phyloP scores from a whole-genome alignment of 2,888 invertebrate genomes.

The Pandemis heparana region DNA sequence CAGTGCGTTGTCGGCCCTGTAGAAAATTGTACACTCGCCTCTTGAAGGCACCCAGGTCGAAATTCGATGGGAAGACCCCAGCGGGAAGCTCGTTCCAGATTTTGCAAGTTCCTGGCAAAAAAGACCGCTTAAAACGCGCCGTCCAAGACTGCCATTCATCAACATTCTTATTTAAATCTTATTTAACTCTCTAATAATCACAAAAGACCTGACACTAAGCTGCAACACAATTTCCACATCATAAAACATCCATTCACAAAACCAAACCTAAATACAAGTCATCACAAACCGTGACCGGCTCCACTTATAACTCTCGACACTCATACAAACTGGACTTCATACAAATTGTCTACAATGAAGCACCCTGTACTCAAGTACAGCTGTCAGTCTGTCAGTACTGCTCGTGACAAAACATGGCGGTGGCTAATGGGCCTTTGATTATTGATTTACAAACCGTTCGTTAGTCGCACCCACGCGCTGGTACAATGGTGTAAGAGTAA shows the following conservation, averaged over 20 bases:
- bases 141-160: no score
- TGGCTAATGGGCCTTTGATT: conserved; percentile 49
- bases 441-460: conserved; percentile 49
- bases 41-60: no score
- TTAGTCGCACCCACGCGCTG: conserved; percentile 11
- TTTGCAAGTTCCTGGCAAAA: no score
- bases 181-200: no score
- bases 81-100: no score
- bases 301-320: neutral
- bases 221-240: no score
- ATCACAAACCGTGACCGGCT: neutral
- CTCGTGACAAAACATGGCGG: conserved; percentile 28
- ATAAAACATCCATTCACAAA: neutral
- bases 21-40: no score
- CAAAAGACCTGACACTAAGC: no score
- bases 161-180: no score
- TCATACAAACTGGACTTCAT: neutral
- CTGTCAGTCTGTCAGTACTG: conserved; percentile 49
- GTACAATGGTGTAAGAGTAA: neutral
- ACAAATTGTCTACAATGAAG: neutral
- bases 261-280: neutral
- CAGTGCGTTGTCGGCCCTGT: no score
- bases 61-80: no score
- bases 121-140: no score
- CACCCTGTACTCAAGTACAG: conserved; percentile 41